Base-by-base conservation (phyloP, 2,797 vertebrate species). In the Tapera naevia region DNA sequence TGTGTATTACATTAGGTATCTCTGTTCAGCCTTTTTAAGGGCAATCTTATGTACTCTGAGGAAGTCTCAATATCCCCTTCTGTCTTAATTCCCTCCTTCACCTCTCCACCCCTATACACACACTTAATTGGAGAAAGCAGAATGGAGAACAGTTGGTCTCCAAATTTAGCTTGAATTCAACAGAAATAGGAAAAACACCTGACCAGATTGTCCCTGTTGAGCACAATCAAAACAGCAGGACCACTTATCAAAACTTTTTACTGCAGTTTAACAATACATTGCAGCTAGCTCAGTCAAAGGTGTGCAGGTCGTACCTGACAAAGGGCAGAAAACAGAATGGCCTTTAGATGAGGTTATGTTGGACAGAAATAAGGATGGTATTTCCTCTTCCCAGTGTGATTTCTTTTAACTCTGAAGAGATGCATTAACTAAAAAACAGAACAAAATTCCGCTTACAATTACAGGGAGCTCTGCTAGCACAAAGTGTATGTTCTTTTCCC, bases 111-210 rank as follows among this genome's bases (percentile, higher is more conserved):
- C 28, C 33, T 76, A n/a, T 33, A 11, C 17, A 41, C 23, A 21
- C 27, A 10, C 28, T 75, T 80, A 93, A 88, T 80, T 92, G 92
- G 60, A 62, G 71, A 84, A 91, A 86, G 70, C 76, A 64, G 69
- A 66, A 57, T 69, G 85, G 56, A 73, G 76, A 81, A 53, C 62
- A 70, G 62, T 48, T 88, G 73, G 60, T 84, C 56, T 92, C 89
- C 92, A 81, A 86, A 79, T 81, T 79, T 14, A 89, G 82, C 76
- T 88, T 80, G 62, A 79, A 91, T 94, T 91, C 91, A 70, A 62
- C 66, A 86, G 66, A 62, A 78, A 33, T 24, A 57, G 66, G 66
- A 79, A 69, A 84, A 83, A 65, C 56, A 73, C 80, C 82, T 94
- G 88, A 89, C 45, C 50, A 57, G 28, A 60, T 32, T 85, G 86